A percentile compares a stretch with the other conserved stretches of the same genome.
Conservation (phyloP, 2,888 invertebrate genomes). For the Ecdyonurus torrentis region DNA sequence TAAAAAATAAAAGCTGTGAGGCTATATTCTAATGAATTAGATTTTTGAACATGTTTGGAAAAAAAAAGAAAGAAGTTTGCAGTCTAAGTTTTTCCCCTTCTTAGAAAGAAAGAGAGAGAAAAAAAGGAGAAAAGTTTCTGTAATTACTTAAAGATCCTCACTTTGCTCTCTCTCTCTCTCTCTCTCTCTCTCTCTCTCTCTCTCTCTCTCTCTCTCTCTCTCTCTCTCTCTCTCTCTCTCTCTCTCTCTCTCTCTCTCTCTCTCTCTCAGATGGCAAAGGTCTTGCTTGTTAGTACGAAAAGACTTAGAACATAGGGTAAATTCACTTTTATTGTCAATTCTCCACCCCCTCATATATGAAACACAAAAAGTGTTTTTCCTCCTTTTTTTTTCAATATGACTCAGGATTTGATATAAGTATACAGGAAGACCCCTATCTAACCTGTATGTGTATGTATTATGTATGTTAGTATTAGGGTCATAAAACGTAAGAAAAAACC, state of each 20-base stretch:
- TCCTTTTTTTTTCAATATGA: too few species aligned
- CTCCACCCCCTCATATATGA: too few species aligned
- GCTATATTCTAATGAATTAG: background rate
- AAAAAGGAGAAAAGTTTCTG: background rate
- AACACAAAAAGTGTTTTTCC: too few species aligned
- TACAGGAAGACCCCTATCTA: too few species aligned
- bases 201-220: too few species aligned
- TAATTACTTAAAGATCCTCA: background rate
- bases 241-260: background rate
- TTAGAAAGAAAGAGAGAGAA: too few species aligned
- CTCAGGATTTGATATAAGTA: too few species aligned
- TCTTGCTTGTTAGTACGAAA: background rate
- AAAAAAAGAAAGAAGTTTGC: too few species aligned
- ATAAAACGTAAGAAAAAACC: too few species aligned
- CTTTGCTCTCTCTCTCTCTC: background rate
- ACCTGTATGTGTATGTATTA: too few species aligned
- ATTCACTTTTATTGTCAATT: background rate
- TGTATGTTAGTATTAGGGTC: too few species aligned
- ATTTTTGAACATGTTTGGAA: background rate
- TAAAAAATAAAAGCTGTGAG: background rate
- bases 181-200: background rate
- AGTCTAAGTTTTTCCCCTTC: background rate
- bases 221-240: too few species aligned
- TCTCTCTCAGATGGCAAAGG: background rate
- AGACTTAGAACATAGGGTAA: background rate